Evolutionary conservation across 2,113 vertebrate genomes (phyloP), one percentile per base, ranked within the genome.

Genomic region (Gracilinanus agilis): DNA sequence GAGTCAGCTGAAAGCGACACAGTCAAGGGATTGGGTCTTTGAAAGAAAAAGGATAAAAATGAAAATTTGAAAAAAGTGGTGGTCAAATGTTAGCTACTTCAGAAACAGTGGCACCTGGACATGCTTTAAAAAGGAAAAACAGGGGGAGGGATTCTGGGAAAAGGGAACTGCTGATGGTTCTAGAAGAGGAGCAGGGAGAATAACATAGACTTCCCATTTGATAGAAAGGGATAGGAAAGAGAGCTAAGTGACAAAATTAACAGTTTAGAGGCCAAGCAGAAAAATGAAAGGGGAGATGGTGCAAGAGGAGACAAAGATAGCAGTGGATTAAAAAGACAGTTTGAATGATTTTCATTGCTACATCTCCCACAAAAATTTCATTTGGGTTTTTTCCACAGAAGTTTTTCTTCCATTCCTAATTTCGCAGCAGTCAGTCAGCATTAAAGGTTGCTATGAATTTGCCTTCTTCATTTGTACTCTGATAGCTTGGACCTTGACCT

Each of bases 11-110:
- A 90, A 96, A 92, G 88, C 40, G 92, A 67, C 11, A 29, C 40
- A 56, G 53, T 93, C 29, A 83, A 90, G 44, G 96, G 40, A 90
- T 61, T 67, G 88, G 89, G 29, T n/a, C 89, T 90, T 56, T 44
- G 6, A 13, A 96, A 8, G 8, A 34, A 92, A 92, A 3, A 27
- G 40, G 27, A 93, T 67, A 90, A 83, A 90, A 55, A 83, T 25
- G 21, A 95, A 4, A 91, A 40, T 29, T 91, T 5, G n/a, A 90
- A 91, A 92, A 58, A 24, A 44, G 8, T 83, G 34, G 29, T n/a
- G 49, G 24, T 94, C 16, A 95, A 93, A n/a, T 90, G 34, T 9
- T 61, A 2, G 49, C 90, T 95, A 83, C 67, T 90, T 58, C 27
- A 90, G 55, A 95, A 92, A 88, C n/a, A 25, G 27, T 75, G 90